Evolutionary conservation across 2,888 invertebrate genomes (phyloP).

Genomic region (Drosophila meridionalis): DNA sequence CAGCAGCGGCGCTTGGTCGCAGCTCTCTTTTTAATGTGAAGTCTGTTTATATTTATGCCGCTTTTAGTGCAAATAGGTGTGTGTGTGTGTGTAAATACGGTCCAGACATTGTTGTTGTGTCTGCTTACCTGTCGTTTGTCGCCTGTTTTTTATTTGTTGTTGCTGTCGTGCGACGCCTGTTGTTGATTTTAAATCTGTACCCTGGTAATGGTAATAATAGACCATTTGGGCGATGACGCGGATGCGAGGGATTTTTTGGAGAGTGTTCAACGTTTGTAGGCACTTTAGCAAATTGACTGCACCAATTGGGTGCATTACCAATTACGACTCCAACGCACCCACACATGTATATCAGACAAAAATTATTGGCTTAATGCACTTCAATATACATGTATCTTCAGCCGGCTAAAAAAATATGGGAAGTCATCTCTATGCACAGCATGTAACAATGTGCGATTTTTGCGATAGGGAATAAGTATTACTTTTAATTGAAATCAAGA

Average conservation of each 20-base stretch:
- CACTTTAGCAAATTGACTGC: slow-evolving; percentile 77
- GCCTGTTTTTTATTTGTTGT: slow-evolving; percentile 19
- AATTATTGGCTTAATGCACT: neutral
- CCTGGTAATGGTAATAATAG: slow-evolving; percentile 54
- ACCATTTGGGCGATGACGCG: neutral
- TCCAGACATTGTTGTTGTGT: slow-evolving; percentile 60
- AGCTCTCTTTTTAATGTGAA: slow-evolving; percentile 26
- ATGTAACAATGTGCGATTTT: neutral
- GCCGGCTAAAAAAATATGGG: neutral
- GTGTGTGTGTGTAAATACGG: slow-evolving; percentile 44
- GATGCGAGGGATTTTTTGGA: slow-evolving; percentile 16
- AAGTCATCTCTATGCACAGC: neutral
- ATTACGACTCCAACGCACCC: slow-evolving; percentile 52
- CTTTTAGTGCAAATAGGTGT: slow-evolving; percentile 70
- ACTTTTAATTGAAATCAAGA: neutral
- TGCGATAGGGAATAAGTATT: neutral
- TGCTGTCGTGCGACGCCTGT: slow-evolving; percentile 38
- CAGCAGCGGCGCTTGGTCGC: slow-evolving; percentile 10
- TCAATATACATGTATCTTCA: neutral
- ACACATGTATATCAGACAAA: slow-evolving; percentile 35
- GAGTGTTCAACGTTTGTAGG: slow-evolving; percentile 57
- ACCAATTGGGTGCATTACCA: slow-evolving; percentile 71
- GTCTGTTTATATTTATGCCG: slow-evolving; percentile 70
- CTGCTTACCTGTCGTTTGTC: slow-evolving; percentile 26
- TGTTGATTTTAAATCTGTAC: slow-evolving; percentile 75